phyloP scores from a whole-genome alignment of 2,888 invertebrate genomes.

The Leucania comma region DNA sequence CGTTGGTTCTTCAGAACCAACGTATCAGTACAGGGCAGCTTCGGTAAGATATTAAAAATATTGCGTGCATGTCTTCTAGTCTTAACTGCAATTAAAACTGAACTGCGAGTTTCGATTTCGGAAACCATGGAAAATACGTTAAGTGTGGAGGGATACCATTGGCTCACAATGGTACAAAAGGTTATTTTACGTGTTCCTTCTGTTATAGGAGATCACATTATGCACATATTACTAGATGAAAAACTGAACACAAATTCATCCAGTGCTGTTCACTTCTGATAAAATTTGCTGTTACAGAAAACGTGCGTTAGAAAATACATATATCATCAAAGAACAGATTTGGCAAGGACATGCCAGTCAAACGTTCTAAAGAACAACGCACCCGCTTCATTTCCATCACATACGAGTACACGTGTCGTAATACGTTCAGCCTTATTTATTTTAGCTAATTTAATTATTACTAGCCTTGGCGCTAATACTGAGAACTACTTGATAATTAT shows the following conservation, averaged over 20 bases:
- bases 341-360: slow-evolving; percentile 53
- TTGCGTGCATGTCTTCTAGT: background rate
- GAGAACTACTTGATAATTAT: slow-evolving; percentile 16
- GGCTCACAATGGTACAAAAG: background rate
- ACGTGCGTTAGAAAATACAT: background rate
- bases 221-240: background rate
- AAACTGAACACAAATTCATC: background rate
- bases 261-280: background rate
- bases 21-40: too few relatives aligned
- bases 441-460: slow-evolving; percentile 51
- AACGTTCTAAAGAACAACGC: slow-evolving; percentile 48
- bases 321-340: slow-evolving; percentile 48
- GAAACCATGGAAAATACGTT: background rate
- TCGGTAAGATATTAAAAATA: background rate
- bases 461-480: slow-evolving; percentile 36
- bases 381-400: slow-evolving; percentile 47
- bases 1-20: background rate
- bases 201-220: background rate
- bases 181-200: background rate
- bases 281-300: background rate
- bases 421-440: slow-evolving; percentile 46
- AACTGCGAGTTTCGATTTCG: background rate
- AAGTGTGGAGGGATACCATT: background rate
- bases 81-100: background rate
- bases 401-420: slow-evolving; percentile 34